Evolutionary conservation across 2,888 invertebrate species (phyloP).

Genomic region (Amphipyra tragopoginis): DNA sequence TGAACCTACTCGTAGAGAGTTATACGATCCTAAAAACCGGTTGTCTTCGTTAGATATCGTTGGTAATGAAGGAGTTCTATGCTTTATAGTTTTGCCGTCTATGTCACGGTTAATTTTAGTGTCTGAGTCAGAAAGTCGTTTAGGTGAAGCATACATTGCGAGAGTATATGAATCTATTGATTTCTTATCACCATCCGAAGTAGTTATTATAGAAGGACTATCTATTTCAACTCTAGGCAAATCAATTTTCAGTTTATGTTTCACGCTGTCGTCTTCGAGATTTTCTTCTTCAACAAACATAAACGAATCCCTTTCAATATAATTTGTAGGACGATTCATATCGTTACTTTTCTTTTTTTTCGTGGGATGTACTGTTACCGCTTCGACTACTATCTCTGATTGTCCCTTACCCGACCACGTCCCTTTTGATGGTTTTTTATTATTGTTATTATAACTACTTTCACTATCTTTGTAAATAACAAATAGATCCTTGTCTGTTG

Average conservation of each 20-base stretch:
- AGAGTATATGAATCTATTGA: slow-evolving; percentile 69
- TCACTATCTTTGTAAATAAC: slow-evolving; percentile 77
- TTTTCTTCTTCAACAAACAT: slow-evolving; percentile 51
- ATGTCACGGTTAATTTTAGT: slow-evolving; percentile 48
- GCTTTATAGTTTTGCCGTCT: slow-evolving; percentile 32
- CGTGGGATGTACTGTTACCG: slow-evolving; percentile 46
- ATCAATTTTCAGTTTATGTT: slow-evolving; percentile 70
- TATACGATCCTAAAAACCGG: slow-evolving; percentile 36
- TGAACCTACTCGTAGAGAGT: slow-evolving; percentile 21
- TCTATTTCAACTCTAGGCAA: slow-evolving; percentile 69
- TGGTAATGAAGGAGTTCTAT: slow-evolving; percentile 52
- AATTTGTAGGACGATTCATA: slow-evolving; percentile 15
- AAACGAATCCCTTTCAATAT: slow-evolving; percentile 37
- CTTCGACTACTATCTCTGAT: slow-evolving; percentile 57
- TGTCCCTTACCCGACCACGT: slow-evolving; percentile 50
- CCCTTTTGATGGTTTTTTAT: slow-evolving; percentile 46
- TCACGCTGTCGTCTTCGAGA: slow-evolving; percentile 63
- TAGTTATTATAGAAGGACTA: slow-evolving; percentile 60
- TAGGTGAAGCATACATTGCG: slow-evolving; percentile 60
- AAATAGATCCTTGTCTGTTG: slow-evolving; percentile 74
- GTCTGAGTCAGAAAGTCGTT: slow-evolving; percentile 56
- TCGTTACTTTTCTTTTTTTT: slow-evolving; percentile 24
- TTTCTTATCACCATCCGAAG: slow-evolving; percentile 69
- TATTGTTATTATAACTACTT: slow-evolving; percentile 48
- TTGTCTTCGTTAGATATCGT: slow-evolving; percentile 56